Conservation (phyloP, 2,797 vertebrate genomes). For the Aeoliscus strigatus region DNA sequence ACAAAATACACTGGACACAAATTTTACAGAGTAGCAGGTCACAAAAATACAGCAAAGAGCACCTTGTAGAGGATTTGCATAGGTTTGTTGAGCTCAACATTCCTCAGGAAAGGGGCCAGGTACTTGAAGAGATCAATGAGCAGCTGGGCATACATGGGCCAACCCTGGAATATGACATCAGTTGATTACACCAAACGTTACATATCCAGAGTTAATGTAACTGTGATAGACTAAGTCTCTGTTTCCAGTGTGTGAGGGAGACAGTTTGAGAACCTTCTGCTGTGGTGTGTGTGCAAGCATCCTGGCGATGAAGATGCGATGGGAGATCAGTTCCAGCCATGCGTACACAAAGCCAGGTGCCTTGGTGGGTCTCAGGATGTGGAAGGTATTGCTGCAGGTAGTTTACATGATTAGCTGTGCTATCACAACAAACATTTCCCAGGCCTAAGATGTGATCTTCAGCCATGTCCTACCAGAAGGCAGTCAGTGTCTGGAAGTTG, state of each 20-base stretch:
- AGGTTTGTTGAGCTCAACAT: constrained; percentile 99
- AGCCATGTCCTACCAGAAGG: constrained; percentile 90
- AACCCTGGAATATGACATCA: constrained; percentile 76
- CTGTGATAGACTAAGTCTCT: neutral
- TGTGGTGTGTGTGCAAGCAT: constrained; percentile 99
- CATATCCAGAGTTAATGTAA: neutral
- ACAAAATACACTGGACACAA: neutral
- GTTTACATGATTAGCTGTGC: too few relatives aligned
- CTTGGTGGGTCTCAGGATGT: constrained; percentile 98
- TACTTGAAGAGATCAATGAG: constrained; percentile 98
- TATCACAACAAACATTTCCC: too few relatives aligned
- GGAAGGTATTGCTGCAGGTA: constrained; percentile 90
- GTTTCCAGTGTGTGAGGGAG: neutral
- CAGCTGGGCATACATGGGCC: constrained; percentile 99
- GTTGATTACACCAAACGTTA: neutral
- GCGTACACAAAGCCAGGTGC: constrained; percentile 98
- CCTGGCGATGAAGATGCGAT: constrained; percentile 98
- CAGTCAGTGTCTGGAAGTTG: constrained; percentile 99
- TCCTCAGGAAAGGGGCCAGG: constrained; percentile 95
- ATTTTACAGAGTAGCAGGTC: too few relatives aligned
- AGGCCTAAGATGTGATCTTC: too few relatives aligned
- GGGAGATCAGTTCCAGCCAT: constrained; percentile 98
- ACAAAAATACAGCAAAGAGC: constrained; percentile 7
- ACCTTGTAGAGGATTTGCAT: constrained; percentile 99
- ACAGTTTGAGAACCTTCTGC: constrained; percentile 84